A percentile compares a stretch with the other conserved stretches of the same genome.
Evolutionary conservation across 1,140 invertebrate species (phyloP).

Genomic region (Reticulitermes speratus): DNA sequence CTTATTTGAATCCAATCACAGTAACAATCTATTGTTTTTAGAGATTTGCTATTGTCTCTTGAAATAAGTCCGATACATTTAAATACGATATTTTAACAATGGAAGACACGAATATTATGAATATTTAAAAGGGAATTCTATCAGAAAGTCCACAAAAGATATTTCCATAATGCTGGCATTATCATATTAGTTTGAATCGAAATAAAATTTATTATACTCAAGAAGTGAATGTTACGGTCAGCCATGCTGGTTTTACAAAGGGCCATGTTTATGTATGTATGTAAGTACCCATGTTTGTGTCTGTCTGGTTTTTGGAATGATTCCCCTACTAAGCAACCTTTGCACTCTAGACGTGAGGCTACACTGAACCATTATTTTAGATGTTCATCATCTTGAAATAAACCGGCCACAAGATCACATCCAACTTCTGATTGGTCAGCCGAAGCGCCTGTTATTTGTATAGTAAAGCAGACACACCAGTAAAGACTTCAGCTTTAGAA

Average conservation of each 20-base stretch:
- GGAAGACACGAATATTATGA: not conserved
- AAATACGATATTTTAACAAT: not conserved
- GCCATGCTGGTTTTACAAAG: not conserved
- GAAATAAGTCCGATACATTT: not conserved
- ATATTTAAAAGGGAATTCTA: not conserved
- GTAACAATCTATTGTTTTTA: slow-evolving; percentile 8
- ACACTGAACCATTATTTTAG: not conserved
- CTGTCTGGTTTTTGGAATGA: not conserved
- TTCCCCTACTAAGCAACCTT: not conserved
- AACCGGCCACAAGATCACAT: too few species aligned
- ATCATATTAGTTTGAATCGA: not conserved
- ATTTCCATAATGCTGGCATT: not conserved
- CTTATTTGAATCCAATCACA: not conserved
- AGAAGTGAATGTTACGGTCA: not conserved
- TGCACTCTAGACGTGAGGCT: too few species aligned
- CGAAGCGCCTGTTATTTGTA: too few species aligned
- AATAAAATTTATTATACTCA: not conserved
- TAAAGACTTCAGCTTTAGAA: too few species aligned
- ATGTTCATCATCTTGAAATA: not conserved
- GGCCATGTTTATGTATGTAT: not conserved
- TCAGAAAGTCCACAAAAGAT: not conserved
- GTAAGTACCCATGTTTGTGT: not conserved
- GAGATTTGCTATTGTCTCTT: not conserved
- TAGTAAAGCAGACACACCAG: too few species aligned
- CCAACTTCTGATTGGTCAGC: too few species aligned